Conservation (phyloP, 2,797 vertebrate genomes). For the Falco naumanni region DNA sequence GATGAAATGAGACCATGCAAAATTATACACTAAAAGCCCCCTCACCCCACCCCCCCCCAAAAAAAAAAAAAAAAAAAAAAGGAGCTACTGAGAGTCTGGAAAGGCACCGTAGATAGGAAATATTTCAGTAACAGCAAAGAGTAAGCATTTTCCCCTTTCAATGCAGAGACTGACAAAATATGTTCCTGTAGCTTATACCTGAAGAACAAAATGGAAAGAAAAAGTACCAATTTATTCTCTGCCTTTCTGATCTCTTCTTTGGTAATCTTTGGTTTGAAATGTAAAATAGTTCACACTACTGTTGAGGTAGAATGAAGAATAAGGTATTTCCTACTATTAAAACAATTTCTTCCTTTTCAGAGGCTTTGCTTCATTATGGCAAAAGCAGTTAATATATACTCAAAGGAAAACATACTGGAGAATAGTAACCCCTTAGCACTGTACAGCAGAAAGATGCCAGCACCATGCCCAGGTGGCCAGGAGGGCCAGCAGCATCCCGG, state of each 20-base stretch:
- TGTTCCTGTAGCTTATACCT: neutral
- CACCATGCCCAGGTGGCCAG: too few relatives aligned
- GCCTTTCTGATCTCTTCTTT: neutral
- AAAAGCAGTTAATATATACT: neutral
- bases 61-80: neutral
- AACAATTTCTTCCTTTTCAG: neutral
- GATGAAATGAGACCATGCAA: fast-evolving
- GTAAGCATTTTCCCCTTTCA: neutral
- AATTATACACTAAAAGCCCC: neutral
- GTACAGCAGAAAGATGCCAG: neutral
- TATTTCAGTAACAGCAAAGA: neutral
- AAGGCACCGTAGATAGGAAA: neutral
- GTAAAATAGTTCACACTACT: neutral
- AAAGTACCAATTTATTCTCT: neutral
- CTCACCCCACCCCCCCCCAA: too few relatives aligned
- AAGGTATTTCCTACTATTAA: neutral
- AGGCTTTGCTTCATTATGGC: neutral
- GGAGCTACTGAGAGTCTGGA: neutral
- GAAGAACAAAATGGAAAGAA: neutral
- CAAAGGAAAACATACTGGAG: neutral
- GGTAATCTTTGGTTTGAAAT: neutral
- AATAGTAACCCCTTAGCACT: neutral
- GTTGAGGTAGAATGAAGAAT: neutral
- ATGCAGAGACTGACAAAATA: neutral
- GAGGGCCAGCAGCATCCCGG: too few relatives aligned